phyloP scores from a whole-genome alignment of 2,797 vertebrate genomes.

The Sebastes minor region DNA sequence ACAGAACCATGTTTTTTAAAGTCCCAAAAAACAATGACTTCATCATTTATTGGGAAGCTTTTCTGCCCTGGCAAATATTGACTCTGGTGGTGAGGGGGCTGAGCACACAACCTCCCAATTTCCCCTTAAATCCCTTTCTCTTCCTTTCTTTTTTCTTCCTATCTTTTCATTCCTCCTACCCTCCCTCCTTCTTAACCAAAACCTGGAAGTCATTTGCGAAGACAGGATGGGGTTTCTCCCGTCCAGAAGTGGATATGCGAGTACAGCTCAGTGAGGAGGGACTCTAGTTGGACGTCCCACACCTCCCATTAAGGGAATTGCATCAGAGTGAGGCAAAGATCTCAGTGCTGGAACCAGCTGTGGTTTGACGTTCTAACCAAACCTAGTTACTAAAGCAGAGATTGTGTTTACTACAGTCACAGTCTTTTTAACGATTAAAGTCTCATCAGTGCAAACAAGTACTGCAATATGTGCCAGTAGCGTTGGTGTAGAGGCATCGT shows the following conservation, averaged over 20 bases:
- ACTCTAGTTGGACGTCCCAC: constrained; percentile 40
- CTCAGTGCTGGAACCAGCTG: constrained; percentile 42
- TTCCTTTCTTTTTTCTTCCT: constrained; percentile 4
- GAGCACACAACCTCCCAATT: constrained; percentile 26
- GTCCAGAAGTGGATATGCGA: constrained; percentile 44
- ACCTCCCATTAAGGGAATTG: constrained; percentile 62
- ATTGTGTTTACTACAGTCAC: constrained; percentile 9
- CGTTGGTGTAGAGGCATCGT: background rate
- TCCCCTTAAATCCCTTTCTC: constrained; percentile 18
- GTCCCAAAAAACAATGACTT: constrained; percentile 33
- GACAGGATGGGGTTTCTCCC: constrained; percentile 40
- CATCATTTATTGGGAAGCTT: constrained; percentile 13
- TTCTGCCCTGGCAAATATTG: constrained; percentile 50
- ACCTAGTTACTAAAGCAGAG: constrained; percentile 34
- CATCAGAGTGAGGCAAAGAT: constrained; percentile 54
- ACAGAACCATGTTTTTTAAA: background rate
- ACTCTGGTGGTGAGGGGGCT: constrained; percentile 31
- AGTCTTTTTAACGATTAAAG: background rate
- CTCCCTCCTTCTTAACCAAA: constrained; percentile 15
- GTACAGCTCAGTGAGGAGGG: constrained; percentile 32
- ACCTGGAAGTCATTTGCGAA: constrained; percentile 64
- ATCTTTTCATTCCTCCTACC: background rate
- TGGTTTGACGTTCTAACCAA: constrained; percentile 38
- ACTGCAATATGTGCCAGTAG: background rate
- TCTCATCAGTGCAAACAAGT: background rate